Evolutionary conservation across 2,888 invertebrate genomes (phyloP).

Genomic region (Pardosa pseudoannulata): DNA sequence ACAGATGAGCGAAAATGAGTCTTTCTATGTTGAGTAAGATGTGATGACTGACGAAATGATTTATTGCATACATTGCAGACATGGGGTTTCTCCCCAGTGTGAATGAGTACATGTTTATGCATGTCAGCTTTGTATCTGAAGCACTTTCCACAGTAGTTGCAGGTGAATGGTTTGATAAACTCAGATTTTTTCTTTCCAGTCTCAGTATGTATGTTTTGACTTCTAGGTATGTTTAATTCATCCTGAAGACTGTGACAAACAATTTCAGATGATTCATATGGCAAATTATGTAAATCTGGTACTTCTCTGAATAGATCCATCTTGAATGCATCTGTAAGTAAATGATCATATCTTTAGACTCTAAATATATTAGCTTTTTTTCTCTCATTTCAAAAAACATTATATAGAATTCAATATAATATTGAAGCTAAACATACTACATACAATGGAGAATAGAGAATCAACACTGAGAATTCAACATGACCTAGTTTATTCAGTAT

Average conservation of each 20-base stretch:
- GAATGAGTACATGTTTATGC: slow-evolving; percentile 34
- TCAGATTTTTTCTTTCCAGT: background rate
- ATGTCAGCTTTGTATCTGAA: slow-evolving; percentile 30
- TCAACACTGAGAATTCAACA: no score
- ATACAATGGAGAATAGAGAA: no score
- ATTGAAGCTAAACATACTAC: no score
- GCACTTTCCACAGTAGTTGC: slow-evolving; percentile 29
- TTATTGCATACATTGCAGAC: slow-evolving; percentile 22
- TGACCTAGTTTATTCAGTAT: no score
- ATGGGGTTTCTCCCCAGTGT: slow-evolving; percentile 41
- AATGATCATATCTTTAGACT: background rate
- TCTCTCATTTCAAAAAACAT: no score
- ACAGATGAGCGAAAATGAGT: background rate
- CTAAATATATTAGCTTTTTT: no score
- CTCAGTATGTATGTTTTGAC: background rate
- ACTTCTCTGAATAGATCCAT: background rate
- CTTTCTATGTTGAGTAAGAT: slow-evolving; percentile 22
- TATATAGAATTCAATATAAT: no score
- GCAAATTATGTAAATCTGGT: background rate
- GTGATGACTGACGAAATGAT: slow-evolving; percentile 37
- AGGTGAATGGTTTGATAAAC: background rate
- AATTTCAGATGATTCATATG: background rate
- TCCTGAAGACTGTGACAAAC: background rate
- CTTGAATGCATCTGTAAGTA: background rate
- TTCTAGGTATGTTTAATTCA: background rate